Evolutionary conservation across 1,140 invertebrate genomes (phyloP).

Genomic region (Leptinotarsa texana): DNA sequence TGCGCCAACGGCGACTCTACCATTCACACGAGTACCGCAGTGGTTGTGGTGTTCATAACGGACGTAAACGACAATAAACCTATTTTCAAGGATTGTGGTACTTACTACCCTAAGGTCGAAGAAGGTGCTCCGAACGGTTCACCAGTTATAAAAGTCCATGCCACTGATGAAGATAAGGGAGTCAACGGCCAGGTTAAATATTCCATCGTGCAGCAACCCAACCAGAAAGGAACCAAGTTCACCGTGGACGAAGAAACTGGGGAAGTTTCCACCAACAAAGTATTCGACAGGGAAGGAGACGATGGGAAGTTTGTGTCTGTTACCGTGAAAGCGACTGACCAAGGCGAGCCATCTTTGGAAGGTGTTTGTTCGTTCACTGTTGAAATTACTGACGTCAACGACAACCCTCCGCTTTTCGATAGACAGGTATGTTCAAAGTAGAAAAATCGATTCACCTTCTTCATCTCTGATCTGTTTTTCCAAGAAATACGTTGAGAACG

Average conservation of each 20-base stretch:
- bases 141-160: slow-evolving; percentile 90
- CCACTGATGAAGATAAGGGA: slow-evolving; percentile 92
- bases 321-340: slow-evolving; percentile 94
- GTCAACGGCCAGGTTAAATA: slow-evolving; percentile 91
- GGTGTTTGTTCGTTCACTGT: slow-evolving; percentile 95
- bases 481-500: slow-evolving; percentile 94
- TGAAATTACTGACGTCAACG: slow-evolving; percentile 94
- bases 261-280: slow-evolving; percentile 92
- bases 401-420: slow-evolving; percentile 92
- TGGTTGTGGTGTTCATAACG: slow-evolving; percentile 94
- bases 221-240: slow-evolving; percentile 95
- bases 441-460: background rate
- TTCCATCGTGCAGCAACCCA: slow-evolving; percentile 93
- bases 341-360: slow-evolving; percentile 92
- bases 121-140: slow-evolving; percentile 91
- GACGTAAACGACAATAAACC: slow-evolving; percentile 96
- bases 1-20: slow-evolving; percentile 83
- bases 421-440: slow-evolving; percentile 71
- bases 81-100: slow-evolving; percentile 89
- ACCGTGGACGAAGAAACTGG: slow-evolving; percentile 93
- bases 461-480: slow-evolving; percentile 14
- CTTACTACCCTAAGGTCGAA: slow-evolving; percentile 89
- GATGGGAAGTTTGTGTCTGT: slow-evolving; percentile 95
- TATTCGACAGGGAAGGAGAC: slow-evolving; percentile 93
- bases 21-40: slow-evolving; percentile 91